phyloP scores from a whole-genome alignment of 2,113 vertebrate genomes.

The Mellivora capensis region DNA sequence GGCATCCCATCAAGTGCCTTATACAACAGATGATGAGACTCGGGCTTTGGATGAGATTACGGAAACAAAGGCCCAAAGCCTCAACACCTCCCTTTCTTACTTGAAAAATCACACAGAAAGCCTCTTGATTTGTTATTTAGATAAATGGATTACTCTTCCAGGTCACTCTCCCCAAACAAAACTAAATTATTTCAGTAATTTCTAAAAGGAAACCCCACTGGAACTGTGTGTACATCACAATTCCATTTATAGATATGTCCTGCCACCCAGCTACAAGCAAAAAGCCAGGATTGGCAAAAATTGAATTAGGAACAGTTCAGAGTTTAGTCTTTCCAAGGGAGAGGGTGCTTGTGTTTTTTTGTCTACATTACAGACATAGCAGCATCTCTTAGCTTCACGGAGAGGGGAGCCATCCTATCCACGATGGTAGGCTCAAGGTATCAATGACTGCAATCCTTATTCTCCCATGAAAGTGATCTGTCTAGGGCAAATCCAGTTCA shows the following conservation, averaged over 20 bases:
- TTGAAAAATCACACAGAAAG: neutral
- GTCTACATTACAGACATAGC: neutral
- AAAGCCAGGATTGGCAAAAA: conserved; percentile 61
- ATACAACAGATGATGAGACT: neutral
- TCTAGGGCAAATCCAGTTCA: conserved; percentile 32
- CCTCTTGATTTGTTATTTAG: neutral
- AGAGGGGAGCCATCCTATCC: neutral
- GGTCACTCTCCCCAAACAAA: neutral
- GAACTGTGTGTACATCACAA: neutral
- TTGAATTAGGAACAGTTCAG: conserved; percentile 43
- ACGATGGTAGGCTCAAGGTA: fast-evolving
- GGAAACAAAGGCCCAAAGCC: neutral
- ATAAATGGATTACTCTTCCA: neutral
- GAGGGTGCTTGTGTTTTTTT: neutral
- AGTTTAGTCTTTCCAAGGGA: neutral
- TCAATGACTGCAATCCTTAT: neutral
- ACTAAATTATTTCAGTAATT: neutral
- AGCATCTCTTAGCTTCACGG: conserved; percentile 68
- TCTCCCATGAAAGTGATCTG: conserved; percentile 67
- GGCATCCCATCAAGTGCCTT: neutral
- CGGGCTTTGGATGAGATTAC: neutral
- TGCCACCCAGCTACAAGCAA: conserved; percentile 23
- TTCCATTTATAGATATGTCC: neutral
- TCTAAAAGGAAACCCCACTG: neutral
- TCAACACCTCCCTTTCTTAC: neutral